A percentile compares a stretch with the other conserved stretches of the same genome.
Conservation (phyloP, 2,797 vertebrate species). For the Florisuga fusca region DNA sequence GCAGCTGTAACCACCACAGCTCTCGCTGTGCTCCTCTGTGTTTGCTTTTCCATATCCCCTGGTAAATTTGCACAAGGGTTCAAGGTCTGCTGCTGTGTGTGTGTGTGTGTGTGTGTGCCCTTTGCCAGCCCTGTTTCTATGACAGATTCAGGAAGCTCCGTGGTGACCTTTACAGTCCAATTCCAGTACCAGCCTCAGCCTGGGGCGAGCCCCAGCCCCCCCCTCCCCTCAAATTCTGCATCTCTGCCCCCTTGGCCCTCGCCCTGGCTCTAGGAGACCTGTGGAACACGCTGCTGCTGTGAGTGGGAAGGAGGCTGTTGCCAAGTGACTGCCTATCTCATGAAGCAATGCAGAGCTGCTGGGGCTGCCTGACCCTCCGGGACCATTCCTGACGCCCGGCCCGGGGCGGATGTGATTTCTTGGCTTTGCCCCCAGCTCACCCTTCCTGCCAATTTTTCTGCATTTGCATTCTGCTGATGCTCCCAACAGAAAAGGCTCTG, state of each 20-base stretch:
- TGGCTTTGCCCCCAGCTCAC: slow-evolving; percentile 49
- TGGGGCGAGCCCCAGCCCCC: not conserved
- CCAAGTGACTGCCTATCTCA: not conserved
- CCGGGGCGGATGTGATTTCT: slow-evolving; percentile 54
- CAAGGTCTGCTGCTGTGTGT: slow-evolving; percentile 26
- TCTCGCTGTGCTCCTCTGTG: not conserved
- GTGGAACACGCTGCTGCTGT: fast-evolving
- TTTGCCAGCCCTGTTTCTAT: not conserved
- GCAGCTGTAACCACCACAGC: not conserved
- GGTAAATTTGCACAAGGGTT: slow-evolving; percentile 56
- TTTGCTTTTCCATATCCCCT: slow-evolving; percentile 49
- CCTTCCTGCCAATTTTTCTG: slow-evolving; percentile 42
- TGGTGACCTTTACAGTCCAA: not conserved
- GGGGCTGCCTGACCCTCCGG: slow-evolving; percentile 4
- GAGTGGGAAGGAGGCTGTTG: not conserved
- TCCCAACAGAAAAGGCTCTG: not conserved
- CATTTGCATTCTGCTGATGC: slow-evolving; percentile 39
- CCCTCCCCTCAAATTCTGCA: not conserved
- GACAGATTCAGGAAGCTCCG: not conserved
- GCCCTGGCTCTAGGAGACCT: fast-evolving
- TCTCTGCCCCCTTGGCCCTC: fast-evolving
- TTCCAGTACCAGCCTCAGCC: not conserved
- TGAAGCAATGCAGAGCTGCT: slow-evolving; percentile 1
- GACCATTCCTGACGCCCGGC: slow-evolving; percentile 16
- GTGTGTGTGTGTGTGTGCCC: fast-evolving